Evolutionary conservation across 2,888 invertebrate genomes (phyloP).

Genomic region (Apamea monoglypha): DNA sequence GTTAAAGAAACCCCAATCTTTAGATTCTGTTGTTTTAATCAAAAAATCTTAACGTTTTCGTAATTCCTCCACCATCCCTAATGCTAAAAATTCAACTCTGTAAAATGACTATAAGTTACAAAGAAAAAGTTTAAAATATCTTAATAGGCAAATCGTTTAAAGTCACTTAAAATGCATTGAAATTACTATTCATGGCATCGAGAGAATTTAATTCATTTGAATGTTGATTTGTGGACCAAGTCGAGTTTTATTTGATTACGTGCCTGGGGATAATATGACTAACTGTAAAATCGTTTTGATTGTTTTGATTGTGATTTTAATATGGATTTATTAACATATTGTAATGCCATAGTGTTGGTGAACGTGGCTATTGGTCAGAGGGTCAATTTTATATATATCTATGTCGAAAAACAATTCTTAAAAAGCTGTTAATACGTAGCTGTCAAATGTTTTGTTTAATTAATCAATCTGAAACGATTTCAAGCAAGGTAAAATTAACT

Average conservation of each 20-base stretch:
- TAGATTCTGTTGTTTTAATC: too few species aligned
- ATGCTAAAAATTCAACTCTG: background rate
- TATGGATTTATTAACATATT: background rate
- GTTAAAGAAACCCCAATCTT: too few species aligned
- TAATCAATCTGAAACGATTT: background rate
- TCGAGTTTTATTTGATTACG: slow-evolving; percentile 50
- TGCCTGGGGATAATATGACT: slow-evolving; percentile 15
- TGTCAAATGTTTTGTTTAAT: background rate
- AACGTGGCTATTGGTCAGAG: background rate
- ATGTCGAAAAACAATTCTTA: too few species aligned
- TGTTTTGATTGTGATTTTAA: slow-evolving; percentile 18
- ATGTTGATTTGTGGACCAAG: slow-evolving; percentile 50
- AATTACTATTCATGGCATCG: slow-evolving; percentile 51
- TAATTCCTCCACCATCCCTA: too few species aligned
- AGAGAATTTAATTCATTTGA: slow-evolving; percentile 56
- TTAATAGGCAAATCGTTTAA: slow-evolving; percentile 45
- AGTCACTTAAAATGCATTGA: slow-evolving; percentile 57
- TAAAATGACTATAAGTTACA: background rate
- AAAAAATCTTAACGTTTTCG: too few species aligned
- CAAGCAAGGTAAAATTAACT: background rate
- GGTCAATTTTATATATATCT: background rate
- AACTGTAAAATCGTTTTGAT: slow-evolving; percentile 36
- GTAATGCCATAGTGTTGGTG: background rate
- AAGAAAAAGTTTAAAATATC: slow-evolving; percentile 33
- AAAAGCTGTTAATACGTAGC: background rate